Percentiles rank a stretch among this genome's conserved stretches.
These are phyloP conservation scores for Dicyrtomina minuta DNA, from an alignment of 2,888 invertebrate species.

Conservation along the genomic window DNA sequence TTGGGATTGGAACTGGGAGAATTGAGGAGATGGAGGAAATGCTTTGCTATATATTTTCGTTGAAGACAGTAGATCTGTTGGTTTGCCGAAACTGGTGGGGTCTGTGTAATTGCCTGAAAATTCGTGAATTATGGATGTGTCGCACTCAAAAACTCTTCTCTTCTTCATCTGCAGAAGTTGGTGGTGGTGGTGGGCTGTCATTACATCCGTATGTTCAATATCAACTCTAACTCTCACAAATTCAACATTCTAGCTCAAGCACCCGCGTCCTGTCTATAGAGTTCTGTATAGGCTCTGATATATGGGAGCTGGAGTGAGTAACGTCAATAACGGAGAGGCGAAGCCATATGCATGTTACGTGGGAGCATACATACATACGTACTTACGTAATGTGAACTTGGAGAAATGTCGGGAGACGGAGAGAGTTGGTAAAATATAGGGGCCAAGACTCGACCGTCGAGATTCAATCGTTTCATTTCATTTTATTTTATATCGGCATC, in stretches of 20 bases:
- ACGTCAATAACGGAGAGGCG: background rate
- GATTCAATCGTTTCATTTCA: slow-evolving; percentile 34
- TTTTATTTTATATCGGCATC: slow-evolving; percentile 26
- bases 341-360: background rate
- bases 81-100: slow-evolving; percentile 21
- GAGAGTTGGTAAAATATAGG: slow-evolving; percentile 17
- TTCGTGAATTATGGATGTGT: slow-evolving; percentile 35
- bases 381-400: background rate
- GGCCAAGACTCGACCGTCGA: slow-evolving; percentile 20
- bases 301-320: background rate
- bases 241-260: too few relatives aligned
- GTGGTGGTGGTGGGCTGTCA: slow-evolving; percentile 21
- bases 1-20: too few relatives aligned
- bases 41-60: slow-evolving; percentile 17
- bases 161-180: slow-evolving; percentile 25
- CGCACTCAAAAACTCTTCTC: slow-evolving; percentile 20
- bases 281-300: background rate
- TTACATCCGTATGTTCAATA: slow-evolving; percentile 5
- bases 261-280: background rate
- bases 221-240: background rate
- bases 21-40: background rate
- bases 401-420: background rate
- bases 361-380: background rate
- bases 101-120: slow-evolving; percentile 34
- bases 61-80: slow-evolving; percentile 13